Evolutionary conservation across 2,888 invertebrate genomes (phyloP).

Genomic region (Stenodema calcarata): DNA sequence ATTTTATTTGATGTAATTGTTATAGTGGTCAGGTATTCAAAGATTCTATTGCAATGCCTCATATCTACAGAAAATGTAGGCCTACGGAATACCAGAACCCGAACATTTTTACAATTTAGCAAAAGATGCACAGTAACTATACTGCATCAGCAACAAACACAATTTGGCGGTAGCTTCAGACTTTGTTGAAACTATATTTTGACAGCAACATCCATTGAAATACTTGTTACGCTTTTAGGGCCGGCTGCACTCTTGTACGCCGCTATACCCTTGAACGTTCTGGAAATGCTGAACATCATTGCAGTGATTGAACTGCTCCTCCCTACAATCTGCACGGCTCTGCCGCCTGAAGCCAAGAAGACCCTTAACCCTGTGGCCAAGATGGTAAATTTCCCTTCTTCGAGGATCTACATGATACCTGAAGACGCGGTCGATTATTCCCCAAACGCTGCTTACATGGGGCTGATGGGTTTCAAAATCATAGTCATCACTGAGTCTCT

Average conservation of each 20-base stretch:
- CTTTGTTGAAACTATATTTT: no score
- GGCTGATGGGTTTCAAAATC: constrained; percentile 13
- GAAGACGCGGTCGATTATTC: neutral
- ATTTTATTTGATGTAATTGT: no score
- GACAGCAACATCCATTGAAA: no score
- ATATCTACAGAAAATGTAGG: no score
- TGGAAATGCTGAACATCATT: constrained; percentile 9
- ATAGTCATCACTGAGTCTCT: constrained; percentile 20
- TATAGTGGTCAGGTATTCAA: no score
- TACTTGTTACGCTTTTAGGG: neutral
- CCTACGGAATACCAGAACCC: no score
- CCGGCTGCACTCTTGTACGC: neutral
- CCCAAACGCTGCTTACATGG: constrained; percentile 5
- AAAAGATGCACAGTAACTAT: no score
- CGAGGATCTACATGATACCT: constrained; percentile 11
- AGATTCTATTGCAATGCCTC: no score
- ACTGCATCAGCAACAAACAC: no score
- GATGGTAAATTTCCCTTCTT: neutral
- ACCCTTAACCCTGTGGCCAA: neutral
- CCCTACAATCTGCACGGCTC: neutral
- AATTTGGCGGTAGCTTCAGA: no score
- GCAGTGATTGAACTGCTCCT: neutral
- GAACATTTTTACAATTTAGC: no score
- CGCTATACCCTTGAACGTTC: neutral
- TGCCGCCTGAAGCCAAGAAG: neutral